These are phyloP conservation scores for Indicator indicator DNA, from an alignment of 2,113 vertebrate genomes.

Conservation along the genomic window DNA sequence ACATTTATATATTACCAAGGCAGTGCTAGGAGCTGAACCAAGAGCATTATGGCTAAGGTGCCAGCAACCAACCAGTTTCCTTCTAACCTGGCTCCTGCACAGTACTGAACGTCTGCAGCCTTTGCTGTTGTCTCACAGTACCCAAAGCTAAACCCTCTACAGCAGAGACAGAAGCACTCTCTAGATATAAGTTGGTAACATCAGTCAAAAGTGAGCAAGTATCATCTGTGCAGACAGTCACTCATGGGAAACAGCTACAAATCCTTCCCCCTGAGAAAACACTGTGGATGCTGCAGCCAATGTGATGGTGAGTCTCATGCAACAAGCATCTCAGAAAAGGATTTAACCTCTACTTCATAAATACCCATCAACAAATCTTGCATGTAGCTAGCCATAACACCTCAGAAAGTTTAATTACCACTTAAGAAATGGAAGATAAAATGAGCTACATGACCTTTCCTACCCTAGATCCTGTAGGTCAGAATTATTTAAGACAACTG, in stretches of 20 bases:
- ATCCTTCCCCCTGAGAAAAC: neutral
- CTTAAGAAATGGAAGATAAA: slow-evolving; percentile 51
- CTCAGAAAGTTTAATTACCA: slow-evolving; percentile 54
- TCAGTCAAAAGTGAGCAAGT: neutral
- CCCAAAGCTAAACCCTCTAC: neutral
- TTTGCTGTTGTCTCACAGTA: neutral
- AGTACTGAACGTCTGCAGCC: neutral
- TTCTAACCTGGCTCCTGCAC: neutral
- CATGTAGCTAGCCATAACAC: neutral
- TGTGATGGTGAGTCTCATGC: neutral
- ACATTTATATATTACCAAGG: neutral
- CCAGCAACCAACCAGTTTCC: neutral
- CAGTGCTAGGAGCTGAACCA: neutral
- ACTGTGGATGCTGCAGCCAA: neutral
- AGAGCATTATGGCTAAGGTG: neutral
- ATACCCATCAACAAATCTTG: slow-evolving; percentile 2
- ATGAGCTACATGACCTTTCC: slow-evolving; percentile 59
- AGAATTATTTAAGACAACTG: slow-evolving; percentile 69
- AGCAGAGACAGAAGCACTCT: neutral
- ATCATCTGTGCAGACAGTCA: neutral
- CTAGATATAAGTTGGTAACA: neutral
- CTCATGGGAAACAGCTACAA: neutral
- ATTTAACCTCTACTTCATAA: neutral
- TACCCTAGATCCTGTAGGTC: slow-evolving; percentile 60
- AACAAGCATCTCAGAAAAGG: neutral